Conservation (phyloP, 2,888 invertebrate species). For the Agrochola litura region DNA sequence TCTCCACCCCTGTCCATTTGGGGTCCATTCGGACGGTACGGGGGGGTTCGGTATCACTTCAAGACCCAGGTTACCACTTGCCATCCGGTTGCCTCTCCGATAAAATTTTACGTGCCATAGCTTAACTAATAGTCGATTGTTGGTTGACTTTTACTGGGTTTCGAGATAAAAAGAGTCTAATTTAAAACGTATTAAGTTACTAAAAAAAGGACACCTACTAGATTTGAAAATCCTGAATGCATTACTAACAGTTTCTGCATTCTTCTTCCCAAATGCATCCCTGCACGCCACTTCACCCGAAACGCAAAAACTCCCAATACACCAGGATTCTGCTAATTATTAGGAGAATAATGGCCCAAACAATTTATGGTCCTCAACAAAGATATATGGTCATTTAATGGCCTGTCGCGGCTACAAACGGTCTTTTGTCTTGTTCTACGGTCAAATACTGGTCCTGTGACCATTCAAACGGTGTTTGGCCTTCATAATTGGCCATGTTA, state of each 20-base stretch:
- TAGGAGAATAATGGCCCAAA: slow-evolving; percentile 75
- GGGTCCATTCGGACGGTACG: no score
- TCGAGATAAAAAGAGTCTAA: not conserved
- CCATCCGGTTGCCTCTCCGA: no score
- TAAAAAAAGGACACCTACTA: not conserved
- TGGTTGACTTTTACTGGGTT: no score
- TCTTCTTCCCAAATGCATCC: slow-evolving; percentile 39
- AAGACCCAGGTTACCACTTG: no score
- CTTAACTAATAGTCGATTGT: no score
- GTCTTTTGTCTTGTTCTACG: slow-evolving; percentile 66
- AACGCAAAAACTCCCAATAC: slow-evolving; percentile 67
- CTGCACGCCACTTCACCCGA: slow-evolving; percentile 58
- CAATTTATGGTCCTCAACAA: slow-evolving; percentile 78
- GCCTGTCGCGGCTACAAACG: slow-evolving; percentile 78
- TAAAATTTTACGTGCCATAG: no score
- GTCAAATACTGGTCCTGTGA: slow-evolving; percentile 49
- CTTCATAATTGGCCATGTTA: slow-evolving; percentile 54
- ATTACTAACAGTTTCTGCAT: not conserved
- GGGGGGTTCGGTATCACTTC: no score
- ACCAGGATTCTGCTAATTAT: slow-evolving; percentile 81
- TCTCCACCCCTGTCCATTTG: no score
- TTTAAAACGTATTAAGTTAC: not conserved
- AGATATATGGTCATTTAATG: slow-evolving; percentile 81
- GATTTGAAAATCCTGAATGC: not conserved
- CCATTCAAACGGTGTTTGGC: slow-evolving; percentile 58